A percentile compares a stretch with the other conserved stretches of the same genome.
Evolutionary conservation across 2,888 invertebrate species (phyloP).

Genomic region (Melieria omissa): DNA sequence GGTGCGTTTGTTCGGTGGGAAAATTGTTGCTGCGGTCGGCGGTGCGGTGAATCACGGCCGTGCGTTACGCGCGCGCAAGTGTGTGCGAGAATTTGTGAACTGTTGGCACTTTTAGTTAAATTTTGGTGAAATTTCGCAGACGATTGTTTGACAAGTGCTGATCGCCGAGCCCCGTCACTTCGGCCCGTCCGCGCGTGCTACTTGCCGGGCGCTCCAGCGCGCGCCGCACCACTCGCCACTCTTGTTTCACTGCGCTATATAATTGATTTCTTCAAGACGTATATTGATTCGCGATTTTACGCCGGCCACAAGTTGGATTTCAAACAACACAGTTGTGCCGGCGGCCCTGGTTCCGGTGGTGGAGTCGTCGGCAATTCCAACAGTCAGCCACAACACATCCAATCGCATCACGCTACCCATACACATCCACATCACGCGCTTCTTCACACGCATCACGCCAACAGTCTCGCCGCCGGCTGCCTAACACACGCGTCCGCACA

Average conservation of each 20-base stretch:
- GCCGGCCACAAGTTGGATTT: slow-evolving; percentile 85
- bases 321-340: slow-evolving; percentile 82
- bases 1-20: not conserved
- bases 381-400: slow-evolving; percentile 38
- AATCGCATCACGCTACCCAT: slow-evolving; percentile 28
- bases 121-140: no score
- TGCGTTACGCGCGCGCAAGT: no score
- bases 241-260: slow-evolving; percentile 59
- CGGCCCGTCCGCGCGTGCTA: not conserved
- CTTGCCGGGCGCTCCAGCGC: not conserved
- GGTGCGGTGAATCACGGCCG: not conserved
- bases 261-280: slow-evolving; percentile 66
- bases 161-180: no score
- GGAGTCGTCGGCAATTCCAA: slow-evolving; percentile 57
- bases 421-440: slow-evolving; percentile 36
- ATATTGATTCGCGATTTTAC: slow-evolving; percentile 67
- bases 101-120: no score
- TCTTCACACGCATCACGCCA: slow-evolving; percentile 33
- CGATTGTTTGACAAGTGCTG: no score
- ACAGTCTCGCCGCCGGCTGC: slow-evolving; percentile 22
- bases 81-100: no score
- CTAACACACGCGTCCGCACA: slow-evolving; percentile 38
- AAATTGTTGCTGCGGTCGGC: not conserved
- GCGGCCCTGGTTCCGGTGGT: slow-evolving; percentile 71
- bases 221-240: not conserved